phyloP scores from a whole-genome alignment of 1,140 invertebrate species.

The Homalodisca vitripennis region DNA sequence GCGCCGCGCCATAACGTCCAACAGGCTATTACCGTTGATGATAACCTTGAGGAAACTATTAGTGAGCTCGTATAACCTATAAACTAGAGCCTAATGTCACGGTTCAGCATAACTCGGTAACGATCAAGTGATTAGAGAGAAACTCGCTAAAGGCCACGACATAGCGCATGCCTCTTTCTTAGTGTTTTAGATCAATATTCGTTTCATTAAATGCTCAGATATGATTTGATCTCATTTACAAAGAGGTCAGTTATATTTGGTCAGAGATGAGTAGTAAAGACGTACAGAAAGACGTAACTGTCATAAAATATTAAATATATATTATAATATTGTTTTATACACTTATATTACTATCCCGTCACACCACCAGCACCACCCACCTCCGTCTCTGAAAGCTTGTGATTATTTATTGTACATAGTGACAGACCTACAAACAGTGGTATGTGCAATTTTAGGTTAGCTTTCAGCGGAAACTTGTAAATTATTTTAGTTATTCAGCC shows the following conservation, averaged over 20 bases:
- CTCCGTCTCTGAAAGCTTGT: not conserved
- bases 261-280: not conserved
- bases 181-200: too few species aligned
- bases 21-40: constrained; percentile 11
- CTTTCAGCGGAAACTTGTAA: not conserved
- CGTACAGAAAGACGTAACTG: not conserved
- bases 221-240: too few species aligned
- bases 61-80: constrained; percentile 18
- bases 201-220: too few species aligned
- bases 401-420: constrained; percentile 10
- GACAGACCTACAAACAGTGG: constrained; percentile 2
- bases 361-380: not conserved
- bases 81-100: not conserved
- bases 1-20: not conserved
- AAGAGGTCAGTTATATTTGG: too few species aligned
- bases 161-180: too few species aligned
- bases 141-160: constrained; percentile 21
- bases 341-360: not conserved
- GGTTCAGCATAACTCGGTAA: constrained; percentile 2
- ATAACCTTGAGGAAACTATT: constrained; percentile 1
- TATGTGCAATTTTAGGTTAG: constrained; percentile 23
- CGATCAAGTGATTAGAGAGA: constrained; percentile 18
- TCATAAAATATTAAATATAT: not conserved
- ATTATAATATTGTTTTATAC: not conserved
- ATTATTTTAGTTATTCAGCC: not conserved